Base-by-base conservation (phyloP, 53 echinoderm and acorn worm genomes). In the Patiria pectinifera region DNA sequence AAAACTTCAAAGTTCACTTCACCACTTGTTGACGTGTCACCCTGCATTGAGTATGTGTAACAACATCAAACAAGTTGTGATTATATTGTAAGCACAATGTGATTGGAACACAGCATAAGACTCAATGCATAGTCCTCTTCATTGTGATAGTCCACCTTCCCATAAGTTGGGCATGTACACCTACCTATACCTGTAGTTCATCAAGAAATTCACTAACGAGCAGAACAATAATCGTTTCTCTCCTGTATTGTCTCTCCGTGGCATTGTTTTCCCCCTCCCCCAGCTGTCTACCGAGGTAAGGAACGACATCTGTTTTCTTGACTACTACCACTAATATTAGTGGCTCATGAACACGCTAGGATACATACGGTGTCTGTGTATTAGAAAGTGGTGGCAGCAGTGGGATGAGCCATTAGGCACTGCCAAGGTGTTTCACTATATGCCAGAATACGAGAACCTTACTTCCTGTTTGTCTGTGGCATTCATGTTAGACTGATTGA, bases 281-380 rank as follows among this genome's bases (percentile, higher is more conserved):
- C 87, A 93, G 93, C 93, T 93, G 35, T 93, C 88, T 14, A 60
- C 86, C 16, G 93, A 93, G 93, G 93, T 93, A 93, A 88, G 93
- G 91, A 66, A 72, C 48, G 10, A 24, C 71, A 71, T 59, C 45
- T n/a, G 46, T 48, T 69, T 13, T 45, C 3, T 82, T 82, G 59
- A 47, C 82, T 82, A 53, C 82, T 53, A 48, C 48, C 19, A 74
- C 74, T 23, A 74, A 24, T 24, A 74, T 24, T 18, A n/a, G 44
- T 43, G 22, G 23, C 25, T 3, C 70, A 70, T 44, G 63, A 19
- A 13, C 24, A 10, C 16, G 62, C 62, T 61, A 62, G 84, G 63
- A 18, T 66, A 69, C 62, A 85, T 16, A 5, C 15, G 43, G 22
- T 60, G 45, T 45, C 8, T 45, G 85, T 69, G 63, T 45, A 69